Conservation (phyloP, 2,113 vertebrate genomes). For the Anseranas semipalmata region DNA sequence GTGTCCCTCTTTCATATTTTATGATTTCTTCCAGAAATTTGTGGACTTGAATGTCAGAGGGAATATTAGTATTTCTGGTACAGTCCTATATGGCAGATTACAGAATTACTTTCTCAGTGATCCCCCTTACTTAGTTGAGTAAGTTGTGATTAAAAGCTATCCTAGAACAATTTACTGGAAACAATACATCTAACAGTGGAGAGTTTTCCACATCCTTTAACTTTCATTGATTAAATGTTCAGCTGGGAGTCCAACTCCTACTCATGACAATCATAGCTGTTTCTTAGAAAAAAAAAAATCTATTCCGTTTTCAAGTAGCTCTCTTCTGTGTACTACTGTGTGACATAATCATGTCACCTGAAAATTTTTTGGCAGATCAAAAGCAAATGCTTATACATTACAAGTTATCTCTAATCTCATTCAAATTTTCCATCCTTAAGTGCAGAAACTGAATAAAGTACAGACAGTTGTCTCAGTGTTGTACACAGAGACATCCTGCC, state of each 20-base stretch:
- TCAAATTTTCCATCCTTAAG: neutral
- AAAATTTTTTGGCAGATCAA: neutral
- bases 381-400: neutral
- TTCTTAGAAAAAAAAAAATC: neutral
- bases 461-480: fast-evolving
- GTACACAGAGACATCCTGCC: neutral
- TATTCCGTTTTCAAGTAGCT: neutral
- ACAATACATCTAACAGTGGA: neutral
- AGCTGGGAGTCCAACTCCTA: neutral
- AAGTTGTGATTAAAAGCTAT: neutral
- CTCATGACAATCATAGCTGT: neutral
- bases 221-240: constrained; percentile 13
- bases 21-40: neutral
- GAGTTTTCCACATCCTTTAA: constrained; percentile 16
- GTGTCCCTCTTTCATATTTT: neutral
- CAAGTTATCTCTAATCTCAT: neutral
- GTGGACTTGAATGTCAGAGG: neutral
- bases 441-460: neutral
- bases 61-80: neutral
- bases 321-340: neutral
- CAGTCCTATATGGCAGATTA: neutral
- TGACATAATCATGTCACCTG: neutral
- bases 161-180: neutral
- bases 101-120: neutral
- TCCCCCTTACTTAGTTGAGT: neutral